These are phyloP conservation scores for Xiphias gladius DNA, from an alignment of 2,113 vertebrate genomes.

Conservation along the genomic window DNA sequence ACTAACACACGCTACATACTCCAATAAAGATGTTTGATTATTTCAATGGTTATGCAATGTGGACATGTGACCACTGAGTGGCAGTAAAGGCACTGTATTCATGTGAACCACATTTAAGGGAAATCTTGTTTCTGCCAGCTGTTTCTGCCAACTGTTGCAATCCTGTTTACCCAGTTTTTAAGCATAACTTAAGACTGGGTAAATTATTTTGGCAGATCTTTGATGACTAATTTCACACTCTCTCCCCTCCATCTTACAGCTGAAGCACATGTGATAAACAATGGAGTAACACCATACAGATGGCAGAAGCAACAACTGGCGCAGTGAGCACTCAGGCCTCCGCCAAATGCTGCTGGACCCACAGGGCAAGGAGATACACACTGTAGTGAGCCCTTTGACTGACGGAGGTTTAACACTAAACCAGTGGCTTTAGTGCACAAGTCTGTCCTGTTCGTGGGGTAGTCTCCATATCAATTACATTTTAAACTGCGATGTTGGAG, in stretches of 20 bases:
- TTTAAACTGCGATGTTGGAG: neutral
- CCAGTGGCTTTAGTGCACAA: slow-evolving; percentile 14
- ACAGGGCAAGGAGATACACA: slow-evolving; percentile 23
- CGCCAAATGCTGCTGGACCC: slow-evolving; percentile 41
- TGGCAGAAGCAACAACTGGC: slow-evolving; percentile 57
- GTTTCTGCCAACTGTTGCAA: no score
- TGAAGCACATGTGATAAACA: slow-evolving; percentile 62
- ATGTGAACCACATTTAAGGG: neutral
- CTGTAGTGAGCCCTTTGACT: slow-evolving; percentile 23
- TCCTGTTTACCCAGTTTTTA: slow-evolving; percentile 32
- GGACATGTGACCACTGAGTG: slow-evolving; percentile 65
- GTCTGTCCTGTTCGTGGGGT: neutral
- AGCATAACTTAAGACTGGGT: neutral
- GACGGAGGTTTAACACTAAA: slow-evolving; percentile 12
- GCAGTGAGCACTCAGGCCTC: slow-evolving; percentile 62
- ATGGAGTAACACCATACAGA: slow-evolving; percentile 64
- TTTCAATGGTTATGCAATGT: slow-evolving; percentile 42
- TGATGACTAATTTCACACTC: slow-evolving; percentile 39
- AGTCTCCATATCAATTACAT: slow-evolving; percentile 11
- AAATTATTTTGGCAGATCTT: neutral
- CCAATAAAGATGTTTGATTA: neutral
- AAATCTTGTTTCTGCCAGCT: slow-evolving; percentile 1
- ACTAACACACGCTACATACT: neutral
- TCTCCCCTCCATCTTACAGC: slow-evolving; percentile 24
- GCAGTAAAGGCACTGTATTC: slow-evolving; percentile 56